Percentiles rank a stretch among this genome's conserved stretches.
phyloP scores from a whole-genome alignment of 2,113 vertebrate genomes.

The Macquaria australasica region DNA sequence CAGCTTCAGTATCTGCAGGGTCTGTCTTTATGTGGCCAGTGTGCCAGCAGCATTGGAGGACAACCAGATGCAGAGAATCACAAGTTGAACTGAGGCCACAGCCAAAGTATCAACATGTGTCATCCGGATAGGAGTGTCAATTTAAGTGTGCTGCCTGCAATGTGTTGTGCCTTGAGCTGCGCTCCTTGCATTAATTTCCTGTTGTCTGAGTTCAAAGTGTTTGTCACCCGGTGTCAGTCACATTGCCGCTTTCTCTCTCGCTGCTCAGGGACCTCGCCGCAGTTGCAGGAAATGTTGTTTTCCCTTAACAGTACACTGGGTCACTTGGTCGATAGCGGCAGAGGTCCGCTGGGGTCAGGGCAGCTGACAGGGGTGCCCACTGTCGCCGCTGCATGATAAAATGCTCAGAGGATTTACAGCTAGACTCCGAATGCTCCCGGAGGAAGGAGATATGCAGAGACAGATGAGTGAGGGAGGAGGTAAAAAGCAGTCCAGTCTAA shows the following conservation, averaged over 20 bases:
- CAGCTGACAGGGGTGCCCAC: slow-evolving; percentile 63
- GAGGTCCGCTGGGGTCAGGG: slow-evolving; percentile 72
- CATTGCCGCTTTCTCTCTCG: slow-evolving; percentile 57
- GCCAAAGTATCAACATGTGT: slow-evolving; percentile 76
- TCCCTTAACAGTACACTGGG: slow-evolving; percentile 78
- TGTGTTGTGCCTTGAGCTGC: slow-evolving; percentile 71
- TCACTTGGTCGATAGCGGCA: slow-evolving; percentile 78
- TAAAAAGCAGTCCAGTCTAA: slow-evolving; percentile 36
- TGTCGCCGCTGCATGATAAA: slow-evolving; percentile 61
- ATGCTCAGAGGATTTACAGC: slow-evolving; percentile 64
- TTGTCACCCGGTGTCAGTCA: slow-evolving; percentile 83
- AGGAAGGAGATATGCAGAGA: slow-evolving; percentile 30
- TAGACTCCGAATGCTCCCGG: slow-evolving; percentile 11
- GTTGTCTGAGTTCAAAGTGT: slow-evolving; percentile 82
- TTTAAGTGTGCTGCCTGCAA: slow-evolving; percentile 71
- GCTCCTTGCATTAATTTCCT: slow-evolving; percentile 81
- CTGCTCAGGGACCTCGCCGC: slow-evolving; percentile 62
- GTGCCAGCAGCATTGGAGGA: slow-evolving; percentile 65
- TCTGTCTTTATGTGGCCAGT: slow-evolving; percentile 67
- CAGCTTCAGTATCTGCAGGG: slow-evolving; percentile 42
- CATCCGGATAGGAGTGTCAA: slow-evolving; percentile 80
- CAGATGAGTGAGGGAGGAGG: slow-evolving; percentile 36
- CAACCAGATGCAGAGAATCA: slow-evolving; percentile 66
- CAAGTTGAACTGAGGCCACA: slow-evolving; percentile 61
- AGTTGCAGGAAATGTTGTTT: slow-evolving; percentile 75